Percentiles rank a stretch among this genome's conserved stretches.
These are phyloP conservation scores for Iphiclides podalirius DNA, from an alignment of 2,888 invertebrate species.

Conservation along the genomic window DNA sequence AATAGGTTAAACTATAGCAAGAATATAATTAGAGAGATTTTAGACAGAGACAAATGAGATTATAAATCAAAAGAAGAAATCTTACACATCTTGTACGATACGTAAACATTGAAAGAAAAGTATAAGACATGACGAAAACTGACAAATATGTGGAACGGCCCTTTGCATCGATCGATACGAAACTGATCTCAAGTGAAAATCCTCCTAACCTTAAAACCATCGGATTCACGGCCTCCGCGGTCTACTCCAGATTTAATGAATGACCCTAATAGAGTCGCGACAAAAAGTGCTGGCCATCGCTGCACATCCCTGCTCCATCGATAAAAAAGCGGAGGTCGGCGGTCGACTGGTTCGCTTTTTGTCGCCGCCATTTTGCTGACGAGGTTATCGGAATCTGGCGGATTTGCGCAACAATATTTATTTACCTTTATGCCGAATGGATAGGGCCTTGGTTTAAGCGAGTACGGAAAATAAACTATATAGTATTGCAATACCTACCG, in stretches of 20 bases:
- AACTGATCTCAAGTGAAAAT: constrained; percentile 1
- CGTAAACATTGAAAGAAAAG: too few relatives aligned
- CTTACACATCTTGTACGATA: too few relatives aligned
- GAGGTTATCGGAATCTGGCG: constrained; percentile 37
- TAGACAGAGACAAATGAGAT: too few relatives aligned
- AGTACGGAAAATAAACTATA: too few relatives aligned
- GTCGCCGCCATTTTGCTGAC: constrained; percentile 31
- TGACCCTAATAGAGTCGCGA: constrained; percentile 22
- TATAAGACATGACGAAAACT: too few relatives aligned
- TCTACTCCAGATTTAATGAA: constrained; percentile 24
- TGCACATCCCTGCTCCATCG: constrained; percentile 43
- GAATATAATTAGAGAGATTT: too few relatives aligned
- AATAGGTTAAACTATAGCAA: too few relatives aligned
- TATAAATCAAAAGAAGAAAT: too few relatives aligned
- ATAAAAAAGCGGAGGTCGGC: constrained; percentile 51
- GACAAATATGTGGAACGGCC: too few relatives aligned
- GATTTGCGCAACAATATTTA: constrained; percentile 37
- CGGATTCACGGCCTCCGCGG: constrained; percentile 16
- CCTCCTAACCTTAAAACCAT: constrained; percentile 1
- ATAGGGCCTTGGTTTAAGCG: constrained; percentile 6
- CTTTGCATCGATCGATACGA: too few relatives aligned
- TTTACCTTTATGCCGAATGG: constrained; percentile 5
- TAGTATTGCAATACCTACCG: too few relatives aligned
- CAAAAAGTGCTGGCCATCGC: constrained; percentile 40
- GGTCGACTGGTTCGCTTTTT: constrained; percentile 48